Conservation (phyloP, 2,113 vertebrate species). For the Propithecus coquereli region DNA sequence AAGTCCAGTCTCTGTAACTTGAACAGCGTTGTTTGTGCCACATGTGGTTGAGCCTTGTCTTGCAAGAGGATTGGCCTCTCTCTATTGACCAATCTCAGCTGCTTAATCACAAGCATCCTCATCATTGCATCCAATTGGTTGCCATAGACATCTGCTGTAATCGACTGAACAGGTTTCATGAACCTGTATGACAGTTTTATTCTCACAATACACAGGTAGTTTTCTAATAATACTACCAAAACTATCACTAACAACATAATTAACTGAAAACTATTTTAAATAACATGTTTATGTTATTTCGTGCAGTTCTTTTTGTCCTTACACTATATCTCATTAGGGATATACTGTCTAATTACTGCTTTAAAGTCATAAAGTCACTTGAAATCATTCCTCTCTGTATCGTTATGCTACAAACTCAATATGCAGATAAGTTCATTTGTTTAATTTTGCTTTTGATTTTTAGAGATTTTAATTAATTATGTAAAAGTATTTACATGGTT, state of each 20-base stretch:
- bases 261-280: not conserved
- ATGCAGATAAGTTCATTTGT: not conserved
- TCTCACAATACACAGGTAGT: not conserved
- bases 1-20: no score
- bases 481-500: not conserved
- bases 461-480: not conserved
- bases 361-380: not conserved
- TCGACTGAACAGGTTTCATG: no score
- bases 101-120: no score
- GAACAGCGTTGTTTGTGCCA: no score
- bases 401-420: not conserved
- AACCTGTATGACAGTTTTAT: not conserved
- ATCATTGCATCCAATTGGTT: no score
- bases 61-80: no score
- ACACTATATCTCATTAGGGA: not conserved
- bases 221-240: not conserved
- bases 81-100: no score
- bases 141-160: no score
- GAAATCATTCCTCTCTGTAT: not conserved
- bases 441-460: not conserved
- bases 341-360: not conserved
- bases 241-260: not conserved
- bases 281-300: not conserved
- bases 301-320: not conserved
- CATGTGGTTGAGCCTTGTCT: no score